Percentiles rank a stretch among this genome's conserved stretches.
phyloP scores from a whole-genome alignment of 1,140 invertebrate species.

The Sarcophaga peregrina region DNA sequence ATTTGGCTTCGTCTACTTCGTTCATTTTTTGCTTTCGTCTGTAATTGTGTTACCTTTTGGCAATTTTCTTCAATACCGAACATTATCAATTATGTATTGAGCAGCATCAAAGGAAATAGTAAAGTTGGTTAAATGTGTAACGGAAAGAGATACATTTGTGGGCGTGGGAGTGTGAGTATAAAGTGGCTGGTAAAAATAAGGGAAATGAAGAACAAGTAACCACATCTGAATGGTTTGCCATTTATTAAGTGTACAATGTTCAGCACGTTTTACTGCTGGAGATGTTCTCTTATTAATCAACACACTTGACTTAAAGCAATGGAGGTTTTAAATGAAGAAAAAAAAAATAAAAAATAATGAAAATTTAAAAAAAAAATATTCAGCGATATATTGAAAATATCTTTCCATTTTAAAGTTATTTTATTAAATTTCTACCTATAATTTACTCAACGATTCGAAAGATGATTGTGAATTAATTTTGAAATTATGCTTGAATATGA shows the following conservation, averaged over 20 bases:
- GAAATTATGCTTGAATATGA: no score
- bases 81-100: conserved; percentile 25
- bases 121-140: conserved; percentile 13
- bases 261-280: not conserved
- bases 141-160: conserved; percentile 1
- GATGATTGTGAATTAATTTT: no score
- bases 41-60: conserved; percentile 24
- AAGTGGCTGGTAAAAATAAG: not conserved
- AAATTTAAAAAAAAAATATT: no score
- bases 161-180: not conserved
- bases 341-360: no score
- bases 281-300: not conserved
- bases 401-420: no score
- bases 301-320: not conserved
- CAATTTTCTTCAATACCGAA: conserved; percentile 20
- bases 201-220: conserved; percentile 4
- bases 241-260: conserved; percentile 1
- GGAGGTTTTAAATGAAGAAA: not conserved
- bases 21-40: not conserved
- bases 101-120: conserved; percentile 9
- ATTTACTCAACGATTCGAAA: no score
- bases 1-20: no score
- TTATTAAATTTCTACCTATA: no score
- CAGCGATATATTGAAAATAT: no score
- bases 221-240: conserved; percentile 12